These are phyloP conservation scores for Sebastiscus albofasciatus DNA, from an alignment of 2,797 vertebrate species.

Conservation along the genomic window DNA sequence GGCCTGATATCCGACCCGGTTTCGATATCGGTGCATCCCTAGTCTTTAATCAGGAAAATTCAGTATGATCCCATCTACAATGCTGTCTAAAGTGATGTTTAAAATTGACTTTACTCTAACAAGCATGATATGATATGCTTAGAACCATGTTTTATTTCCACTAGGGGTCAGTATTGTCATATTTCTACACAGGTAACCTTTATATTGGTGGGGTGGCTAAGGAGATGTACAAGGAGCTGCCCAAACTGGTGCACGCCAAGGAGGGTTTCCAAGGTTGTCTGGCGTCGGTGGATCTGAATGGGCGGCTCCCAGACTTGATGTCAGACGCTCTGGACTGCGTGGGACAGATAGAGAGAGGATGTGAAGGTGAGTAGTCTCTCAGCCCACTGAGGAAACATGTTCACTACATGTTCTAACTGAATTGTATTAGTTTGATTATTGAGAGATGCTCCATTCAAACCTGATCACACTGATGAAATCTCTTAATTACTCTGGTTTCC, in stretches of 20 bases:
- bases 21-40: too few species aligned
- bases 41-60: background rate
- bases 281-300: constrained; percentile 95
- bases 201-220: constrained; percentile 95
- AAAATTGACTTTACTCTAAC: background rate
- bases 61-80: background rate
- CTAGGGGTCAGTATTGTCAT: constrained; percentile 72
- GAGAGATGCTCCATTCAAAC: background rate
- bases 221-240: constrained; percentile 94
- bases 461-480: too few species aligned
- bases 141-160: constrained; percentile 42
- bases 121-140: background rate
- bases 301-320: constrained; percentile 94
- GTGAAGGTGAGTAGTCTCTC: constrained; percentile 88
- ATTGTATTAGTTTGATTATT: background rate
- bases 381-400: background rate
- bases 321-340: constrained; percentile 95
- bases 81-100: background rate
- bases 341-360: constrained; percentile 96
- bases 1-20: too few species aligned
- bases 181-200: constrained; percentile 86
- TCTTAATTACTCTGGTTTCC: background rate
- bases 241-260: constrained; percentile 94
- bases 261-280: constrained; percentile 98
- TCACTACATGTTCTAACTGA: background rate